Evolutionary conservation across 2,113 vertebrate species (phyloP).

Genomic region (Rhabdornis inornatus): DNA sequence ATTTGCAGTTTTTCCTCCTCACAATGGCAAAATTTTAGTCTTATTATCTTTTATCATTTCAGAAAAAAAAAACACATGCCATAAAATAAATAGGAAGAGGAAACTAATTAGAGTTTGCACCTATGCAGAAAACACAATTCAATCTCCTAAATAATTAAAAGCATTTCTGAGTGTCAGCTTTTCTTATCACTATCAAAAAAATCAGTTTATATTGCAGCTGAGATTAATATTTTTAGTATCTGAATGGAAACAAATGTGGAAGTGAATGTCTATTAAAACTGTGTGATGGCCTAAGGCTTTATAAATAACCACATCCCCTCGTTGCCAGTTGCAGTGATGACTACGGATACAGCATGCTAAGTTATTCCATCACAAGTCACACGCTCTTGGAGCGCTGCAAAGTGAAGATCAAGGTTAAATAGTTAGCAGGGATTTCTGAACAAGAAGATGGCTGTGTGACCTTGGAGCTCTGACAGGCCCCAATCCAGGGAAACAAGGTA

Average conservation of each 20-base stretch:
- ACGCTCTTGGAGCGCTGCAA: neutral
- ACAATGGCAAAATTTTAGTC: neutral
- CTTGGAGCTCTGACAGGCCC: neutral
- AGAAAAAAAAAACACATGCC: neutral
- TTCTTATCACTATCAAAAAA: neutral
- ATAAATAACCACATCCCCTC: conserved; percentile 33
- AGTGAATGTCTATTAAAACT: neutral
- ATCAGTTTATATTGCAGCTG: neutral
- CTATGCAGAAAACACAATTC: neutral
- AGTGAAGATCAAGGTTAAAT: conserved; percentile 51
- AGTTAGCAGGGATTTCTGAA: neutral
- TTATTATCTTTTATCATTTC: neutral
- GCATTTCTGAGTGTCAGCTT: neutral
- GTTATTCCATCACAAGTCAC: conserved; percentile 6
- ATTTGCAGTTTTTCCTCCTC: neutral
- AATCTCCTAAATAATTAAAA: neutral
- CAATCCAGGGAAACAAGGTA: neutral
- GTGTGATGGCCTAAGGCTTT: conserved; percentile 12
- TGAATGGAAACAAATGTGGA: conserved; percentile 4
- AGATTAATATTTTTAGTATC: conserved; percentile 43
- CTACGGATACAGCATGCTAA: neutral
- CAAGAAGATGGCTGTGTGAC: neutral
- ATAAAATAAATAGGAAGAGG: neutral
- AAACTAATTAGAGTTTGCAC: neutral
- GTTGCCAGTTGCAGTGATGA: neutral